These are phyloP conservation scores for Drosophila busckii DNA, from an alignment of 1,140 invertebrate genomes.

Conservation along the genomic window DNA sequence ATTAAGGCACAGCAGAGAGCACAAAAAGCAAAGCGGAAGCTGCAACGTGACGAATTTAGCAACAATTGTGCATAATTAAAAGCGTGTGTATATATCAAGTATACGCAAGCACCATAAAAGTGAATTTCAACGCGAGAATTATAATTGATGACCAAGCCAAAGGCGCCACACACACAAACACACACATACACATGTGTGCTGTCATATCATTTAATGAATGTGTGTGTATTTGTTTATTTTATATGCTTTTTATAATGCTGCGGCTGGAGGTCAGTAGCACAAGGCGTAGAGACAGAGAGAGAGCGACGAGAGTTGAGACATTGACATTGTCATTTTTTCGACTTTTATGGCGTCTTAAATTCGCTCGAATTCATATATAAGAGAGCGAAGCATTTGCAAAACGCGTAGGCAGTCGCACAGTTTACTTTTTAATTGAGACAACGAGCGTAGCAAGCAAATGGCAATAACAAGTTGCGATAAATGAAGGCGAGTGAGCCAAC, in stretches of 20 bases:
- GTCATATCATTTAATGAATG: constrained; percentile 2
- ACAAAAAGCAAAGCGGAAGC: too few relatives aligned
- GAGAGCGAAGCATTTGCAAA: constrained; percentile 27
- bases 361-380: constrained; percentile 57
- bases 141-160: constrained; percentile 49
- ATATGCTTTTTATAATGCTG: constrained; percentile 46
- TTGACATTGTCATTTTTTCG: constrained; percentile 75
- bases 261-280: constrained; percentile 71
- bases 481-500: too few relatives aligned
- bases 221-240: background rate
- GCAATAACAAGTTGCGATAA: too few relatives aligned
- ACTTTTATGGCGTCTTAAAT: constrained; percentile 77
- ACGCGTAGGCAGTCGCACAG: constrained; percentile 25
- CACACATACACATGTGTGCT: background rate
- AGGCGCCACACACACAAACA: constrained; percentile 17
- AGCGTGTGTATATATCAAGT: constrained; percentile 53
- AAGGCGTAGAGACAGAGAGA: constrained; percentile 20
- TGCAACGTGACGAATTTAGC: constrained; percentile 69
- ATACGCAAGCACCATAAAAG: constrained; percentile 74
- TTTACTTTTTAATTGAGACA: too few relatives aligned
- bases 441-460: too few relatives aligned
- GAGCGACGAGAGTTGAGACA: constrained; percentile 41
- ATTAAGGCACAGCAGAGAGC: too few relatives aligned
- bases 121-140: constrained; percentile 50
- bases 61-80: constrained; percentile 68